Base-by-base conservation (phyloP, 1,140 invertebrate genomes). In the Drosophila parabipectinata region DNA sequence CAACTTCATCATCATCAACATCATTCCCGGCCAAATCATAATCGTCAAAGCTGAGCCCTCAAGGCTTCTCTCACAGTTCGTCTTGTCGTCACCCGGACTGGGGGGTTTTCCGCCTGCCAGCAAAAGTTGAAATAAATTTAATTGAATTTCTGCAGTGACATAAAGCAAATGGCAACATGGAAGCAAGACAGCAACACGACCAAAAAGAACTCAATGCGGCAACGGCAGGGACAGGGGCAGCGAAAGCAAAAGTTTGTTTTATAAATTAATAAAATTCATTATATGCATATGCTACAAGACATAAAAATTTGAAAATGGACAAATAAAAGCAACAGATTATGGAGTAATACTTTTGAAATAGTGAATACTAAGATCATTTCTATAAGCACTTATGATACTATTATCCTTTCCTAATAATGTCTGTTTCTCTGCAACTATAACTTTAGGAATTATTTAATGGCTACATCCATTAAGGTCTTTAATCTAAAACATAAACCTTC, bases 71-170 rank as follows among this genome's bases (percentile, higher is more conserved):
- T 14, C 44, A 12, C 47, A 44, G 41, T 44, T 44, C 41, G 41
- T 44, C 57, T 34, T 53, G 51, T 51, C 60, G 51, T 67, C 61
- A 39, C 34, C 41, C 8, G 5, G 26, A 6, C 21, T 34, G 50
- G 26, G 61, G 51, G 51, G 53, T 60, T 32, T 67, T 45, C 53
- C 7, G 57, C 62, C 66, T 77, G 62, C 76, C 80, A 79, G 67
- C 72, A 79, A 64, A 79, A 80, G 67, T 84, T 84, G 77, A 84
- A 84, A 80, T 79, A 84, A 84, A 84, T 84, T 84, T 84, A 84
- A 80, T 84, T 84, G 77, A 84, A 84, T 80, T 84, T 84, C 76
- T 79, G 62, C 80, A 84, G 76, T 77, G 76, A 84, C 80, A 61
- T 34, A 56, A 66, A 59, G 34, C 51, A 71, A 62, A 61, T 60